Conservation (phyloP, 2,113 vertebrate species). For the Helogale parvula region DNA sequence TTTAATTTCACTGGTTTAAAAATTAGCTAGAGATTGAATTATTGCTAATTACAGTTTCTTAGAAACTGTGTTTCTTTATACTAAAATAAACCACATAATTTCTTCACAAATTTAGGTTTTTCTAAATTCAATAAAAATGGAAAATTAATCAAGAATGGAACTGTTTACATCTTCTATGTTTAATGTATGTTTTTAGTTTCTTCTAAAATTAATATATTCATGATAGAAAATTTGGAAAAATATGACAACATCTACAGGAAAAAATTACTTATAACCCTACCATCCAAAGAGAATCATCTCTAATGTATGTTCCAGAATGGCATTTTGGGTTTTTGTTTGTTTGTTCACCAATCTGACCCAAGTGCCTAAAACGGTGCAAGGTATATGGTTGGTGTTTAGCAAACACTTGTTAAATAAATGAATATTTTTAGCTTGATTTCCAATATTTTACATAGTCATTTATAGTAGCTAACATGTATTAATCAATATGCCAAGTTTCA, state of each 20-base stretch:
- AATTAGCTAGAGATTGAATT: not conserved
- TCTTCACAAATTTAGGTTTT: not conserved
- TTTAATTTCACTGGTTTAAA: conserved; percentile 1
- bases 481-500: not conserved
- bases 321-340: not conserved
- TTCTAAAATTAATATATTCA: not conserved
- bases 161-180: not conserved
- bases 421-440: not conserved
- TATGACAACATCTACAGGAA: not conserved
- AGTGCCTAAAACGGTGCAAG: not conserved
- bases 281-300: not conserved
- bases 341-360: not conserved
- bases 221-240: not conserved
- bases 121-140: not conserved
- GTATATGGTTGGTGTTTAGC: not conserved
- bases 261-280: not conserved
- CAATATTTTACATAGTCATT: not conserved
- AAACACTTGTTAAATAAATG: not conserved
- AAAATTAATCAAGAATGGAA: not conserved
- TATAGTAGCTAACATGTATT: not conserved
- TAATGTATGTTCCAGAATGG: not conserved
- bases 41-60: not conserved
- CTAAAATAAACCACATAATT: not conserved
- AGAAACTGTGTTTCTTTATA: not conserved
- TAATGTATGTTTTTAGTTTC: not conserved